A percentile compares a stretch with the other conserved stretches of the same genome.
Evolutionary conservation across 2,888 invertebrate species (phyloP).

Genomic region (Apeira syringaria): DNA sequence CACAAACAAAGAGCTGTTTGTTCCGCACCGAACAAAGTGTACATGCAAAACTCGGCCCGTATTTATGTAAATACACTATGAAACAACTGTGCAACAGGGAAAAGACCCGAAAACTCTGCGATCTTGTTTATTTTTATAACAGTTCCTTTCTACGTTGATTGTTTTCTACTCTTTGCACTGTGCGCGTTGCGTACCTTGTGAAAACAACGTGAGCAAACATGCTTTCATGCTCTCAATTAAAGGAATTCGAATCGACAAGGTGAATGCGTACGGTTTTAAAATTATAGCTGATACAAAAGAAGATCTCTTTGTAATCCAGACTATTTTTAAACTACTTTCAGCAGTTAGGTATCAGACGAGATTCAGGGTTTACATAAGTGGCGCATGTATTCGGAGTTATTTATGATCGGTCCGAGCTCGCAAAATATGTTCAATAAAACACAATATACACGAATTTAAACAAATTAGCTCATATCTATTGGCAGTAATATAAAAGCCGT

Average conservation of each 20-base stretch:
- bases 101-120: conserved; percentile 55
- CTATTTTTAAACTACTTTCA: too few relatives aligned
- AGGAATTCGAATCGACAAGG: conserved; percentile 15
- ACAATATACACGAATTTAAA: conserved; percentile 18
- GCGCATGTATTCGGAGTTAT: not conserved
- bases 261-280: conserved; percentile 11
- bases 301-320: too few relatives aligned
- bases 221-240: conserved; percentile 29
- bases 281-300: conserved; percentile 12
- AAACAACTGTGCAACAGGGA: conserved; percentile 59
- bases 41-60: conserved; percentile 58
- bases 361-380: not conserved
- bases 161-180: conserved; percentile 46
- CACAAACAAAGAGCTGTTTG: conserved; percentile 60
- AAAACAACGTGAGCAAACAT: conserved; percentile 27
- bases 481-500: conserved; percentile 31
- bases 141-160: conserved; percentile 55
- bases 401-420: conserved; percentile 1
- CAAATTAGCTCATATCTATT: conserved; percentile 29
- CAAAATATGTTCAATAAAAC: conserved; percentile 2
- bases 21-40: conserved; percentile 61
- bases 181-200: conserved; percentile 24
- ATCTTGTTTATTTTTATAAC: conserved; percentile 62
- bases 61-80: conserved; percentile 71
- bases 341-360: too few relatives aligned